Percentiles rank a stretch among this genome's conserved stretches.
These are phyloP conservation scores for Lethenteron reissneri DNA, from an alignment of 2,113 vertebrate genomes.

Conservation along the genomic window DNA sequence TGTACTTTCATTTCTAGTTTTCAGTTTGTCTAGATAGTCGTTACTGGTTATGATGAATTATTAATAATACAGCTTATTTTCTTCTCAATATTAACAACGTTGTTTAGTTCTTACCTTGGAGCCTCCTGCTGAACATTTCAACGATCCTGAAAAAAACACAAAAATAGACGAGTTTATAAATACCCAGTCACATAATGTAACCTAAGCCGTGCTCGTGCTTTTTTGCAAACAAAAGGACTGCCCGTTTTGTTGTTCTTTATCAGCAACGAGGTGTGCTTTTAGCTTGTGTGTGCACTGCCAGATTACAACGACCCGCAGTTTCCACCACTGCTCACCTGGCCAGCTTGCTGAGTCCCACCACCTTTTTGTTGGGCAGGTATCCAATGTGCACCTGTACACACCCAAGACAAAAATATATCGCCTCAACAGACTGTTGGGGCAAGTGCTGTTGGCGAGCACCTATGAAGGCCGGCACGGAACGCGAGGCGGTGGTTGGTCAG, in stretches of 20 bases:
- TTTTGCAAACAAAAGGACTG: not conserved
- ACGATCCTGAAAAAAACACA: constrained; percentile 44
- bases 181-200: constrained; percentile 6
- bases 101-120: constrained; percentile 46
- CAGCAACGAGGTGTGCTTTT: no score
- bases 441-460: not conserved
- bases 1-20: no score
- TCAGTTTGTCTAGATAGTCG: no score
- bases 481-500: no score
- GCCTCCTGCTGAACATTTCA: constrained; percentile 86
- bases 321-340: constrained; percentile 14
- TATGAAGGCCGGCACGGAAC: not conserved
- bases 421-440: not conserved
- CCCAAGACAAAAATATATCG: constrained; percentile 7
- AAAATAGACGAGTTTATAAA: not conserved
- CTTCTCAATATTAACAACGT: no score
- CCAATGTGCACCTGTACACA: constrained; percentile 18
- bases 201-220: constrained; percentile 1
- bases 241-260: no score
- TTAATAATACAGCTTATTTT: no score
- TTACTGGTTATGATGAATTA: no score
- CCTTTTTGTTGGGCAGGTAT: constrained; percentile 19
- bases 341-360: constrained; percentile 21
- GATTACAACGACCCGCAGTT: no score
- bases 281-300: no score